These are phyloP conservation scores for Cylindroiulus punctatus DNA, from an alignment of 2,888 invertebrate genomes.

Conservation along the genomic window DNA sequence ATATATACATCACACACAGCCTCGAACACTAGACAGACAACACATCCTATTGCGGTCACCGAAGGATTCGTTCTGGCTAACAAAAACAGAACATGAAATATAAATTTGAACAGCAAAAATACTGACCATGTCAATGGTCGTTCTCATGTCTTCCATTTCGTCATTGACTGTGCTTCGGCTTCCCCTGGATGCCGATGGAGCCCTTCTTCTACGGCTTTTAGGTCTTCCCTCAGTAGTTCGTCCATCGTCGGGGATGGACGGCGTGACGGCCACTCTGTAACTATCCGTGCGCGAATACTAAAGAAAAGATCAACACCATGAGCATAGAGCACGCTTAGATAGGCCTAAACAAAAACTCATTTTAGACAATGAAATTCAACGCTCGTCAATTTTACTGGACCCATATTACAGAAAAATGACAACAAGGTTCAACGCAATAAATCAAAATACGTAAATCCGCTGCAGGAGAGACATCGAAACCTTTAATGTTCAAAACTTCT, in stretches of 20 bases:
- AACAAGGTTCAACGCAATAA: background rate
- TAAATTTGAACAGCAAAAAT: background rate
- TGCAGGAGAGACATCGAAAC: background rate
- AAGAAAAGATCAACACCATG: background rate
- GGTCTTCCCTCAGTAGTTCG: conserved; percentile 56
- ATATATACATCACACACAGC: too few relatives aligned
- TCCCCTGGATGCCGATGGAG: conserved; percentile 55
- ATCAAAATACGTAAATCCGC: background rate
- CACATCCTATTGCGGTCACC: background rate
- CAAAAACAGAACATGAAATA: conserved; percentile 15
- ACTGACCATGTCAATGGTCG: conserved; percentile 57
- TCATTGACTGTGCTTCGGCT: conserved; percentile 57
- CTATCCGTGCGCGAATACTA: conserved; percentile 55
- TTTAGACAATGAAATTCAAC: background rate
- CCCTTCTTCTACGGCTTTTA: conserved; percentile 57
- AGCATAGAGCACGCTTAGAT: background rate
- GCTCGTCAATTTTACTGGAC: background rate
- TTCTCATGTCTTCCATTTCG: conserved; percentile 57
- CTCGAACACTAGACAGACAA: background rate
- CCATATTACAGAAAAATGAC: background rate
- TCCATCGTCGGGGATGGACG: conserved; percentile 57
- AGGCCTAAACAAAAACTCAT: background rate
- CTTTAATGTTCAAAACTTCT: background rate
- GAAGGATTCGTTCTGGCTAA: background rate
- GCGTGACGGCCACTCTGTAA: conserved; percentile 58